Evolutionary conservation across 1,140 invertebrate species (phyloP).

Genomic region (Trichomalopsis sarcophagae): DNA sequence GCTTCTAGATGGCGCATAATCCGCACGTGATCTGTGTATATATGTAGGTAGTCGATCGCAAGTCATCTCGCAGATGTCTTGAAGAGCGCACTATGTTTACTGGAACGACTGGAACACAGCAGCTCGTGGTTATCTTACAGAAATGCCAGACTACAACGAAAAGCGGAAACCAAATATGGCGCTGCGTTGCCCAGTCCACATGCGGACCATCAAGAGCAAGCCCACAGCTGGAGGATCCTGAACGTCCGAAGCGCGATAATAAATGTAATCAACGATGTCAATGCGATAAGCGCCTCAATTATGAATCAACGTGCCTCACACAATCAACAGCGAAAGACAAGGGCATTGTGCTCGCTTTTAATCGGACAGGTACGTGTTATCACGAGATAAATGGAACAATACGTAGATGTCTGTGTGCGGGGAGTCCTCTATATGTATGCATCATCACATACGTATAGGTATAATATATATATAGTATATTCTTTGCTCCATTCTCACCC

Average conservation of each 20-base stretch:
- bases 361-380: constrained; percentile 28
- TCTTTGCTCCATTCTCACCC: constrained; percentile 53
- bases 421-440: not conserved
- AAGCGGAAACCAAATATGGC: not conserved
- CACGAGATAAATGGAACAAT: constrained; percentile 14
- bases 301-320: not conserved
- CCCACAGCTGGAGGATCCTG: not conserved
- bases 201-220: not conserved
- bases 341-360: not conserved
- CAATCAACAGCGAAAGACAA: not conserved
- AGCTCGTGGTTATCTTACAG: no score
- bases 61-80: no score
- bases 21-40: no score
- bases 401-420: not conserved
- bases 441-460: not conserved
- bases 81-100: no score
- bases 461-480: not conserved
- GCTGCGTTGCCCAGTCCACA: not conserved
- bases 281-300: constrained; percentile 15
- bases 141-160: not conserved
- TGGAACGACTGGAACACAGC: no score
- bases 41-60: no score
- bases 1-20: no score
- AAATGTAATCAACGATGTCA: constrained; percentile 34
- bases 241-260: constrained; percentile 5